phyloP scores from a whole-genome alignment of 2,888 invertebrate species.

The Pyrocoelia pectoralis region DNA sequence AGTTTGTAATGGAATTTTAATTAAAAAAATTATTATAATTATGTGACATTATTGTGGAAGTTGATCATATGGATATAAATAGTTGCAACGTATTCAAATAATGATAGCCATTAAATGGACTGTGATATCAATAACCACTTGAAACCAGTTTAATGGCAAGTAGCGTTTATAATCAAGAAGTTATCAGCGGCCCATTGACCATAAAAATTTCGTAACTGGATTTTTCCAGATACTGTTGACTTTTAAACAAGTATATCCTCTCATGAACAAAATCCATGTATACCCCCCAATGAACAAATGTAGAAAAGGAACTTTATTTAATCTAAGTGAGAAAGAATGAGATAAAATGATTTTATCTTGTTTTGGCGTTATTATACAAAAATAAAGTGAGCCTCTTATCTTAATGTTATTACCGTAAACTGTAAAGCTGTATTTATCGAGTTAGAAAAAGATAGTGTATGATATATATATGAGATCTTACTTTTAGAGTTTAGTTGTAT shows the following conservation, averaged over 20 bases:
- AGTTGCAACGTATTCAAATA: neutral
- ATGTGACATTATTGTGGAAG: neutral
- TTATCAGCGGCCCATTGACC: slow-evolving; percentile 67
- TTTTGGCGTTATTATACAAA: slow-evolving; percentile 22
- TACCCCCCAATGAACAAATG: slow-evolving; percentile 50
- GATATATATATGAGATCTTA: slow-evolving; percentile 4
- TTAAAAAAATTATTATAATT: neutral
- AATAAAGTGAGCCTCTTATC: slow-evolving; percentile 15
- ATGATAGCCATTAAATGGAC: neutral
- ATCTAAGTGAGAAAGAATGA: slow-evolving; percentile 15
- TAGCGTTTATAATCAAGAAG: slow-evolving; percentile 46
- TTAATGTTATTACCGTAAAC: slow-evolving; percentile 19
- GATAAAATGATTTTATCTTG: slow-evolving; percentile 28
- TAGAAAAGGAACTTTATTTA: slow-evolving; percentile 25
- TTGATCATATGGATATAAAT: neutral
- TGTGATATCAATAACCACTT: slow-evolving; percentile 44
- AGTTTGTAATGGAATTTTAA: neutral
- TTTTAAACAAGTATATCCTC: slow-evolving; percentile 52
- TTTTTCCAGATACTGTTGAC: slow-evolving; percentile 63
- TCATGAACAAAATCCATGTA: slow-evolving; percentile 46
- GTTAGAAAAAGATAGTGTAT: slow-evolving; percentile 23
- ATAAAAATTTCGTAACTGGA: slow-evolving; percentile 65
- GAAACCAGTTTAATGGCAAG: slow-evolving; percentile 52
- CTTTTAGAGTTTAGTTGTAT: neutral
- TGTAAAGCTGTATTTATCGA: slow-evolving; percentile 17